Evolutionary conservation across 2,797 vertebrate species (phyloP).

Genomic region (Gephyroberyx darwinii): DNA sequence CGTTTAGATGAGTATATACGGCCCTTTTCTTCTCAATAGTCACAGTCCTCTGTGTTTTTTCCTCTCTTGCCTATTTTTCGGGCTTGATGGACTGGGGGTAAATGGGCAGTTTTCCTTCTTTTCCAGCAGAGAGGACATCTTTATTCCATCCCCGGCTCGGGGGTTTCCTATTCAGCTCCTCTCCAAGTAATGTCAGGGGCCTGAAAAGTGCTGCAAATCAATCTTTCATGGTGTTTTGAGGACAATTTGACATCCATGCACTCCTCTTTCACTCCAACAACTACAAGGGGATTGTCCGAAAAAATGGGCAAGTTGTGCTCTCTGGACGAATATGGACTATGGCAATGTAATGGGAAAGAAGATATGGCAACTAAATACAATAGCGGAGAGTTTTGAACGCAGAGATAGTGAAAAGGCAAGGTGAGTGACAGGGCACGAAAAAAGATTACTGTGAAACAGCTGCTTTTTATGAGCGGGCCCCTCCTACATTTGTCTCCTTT

Average conservation of each 20-base stretch:
- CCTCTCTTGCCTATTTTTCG: slow-evolving; percentile 84
- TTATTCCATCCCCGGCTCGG: slow-evolving; percentile 90
- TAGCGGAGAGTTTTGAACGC: slow-evolving; percentile 70
- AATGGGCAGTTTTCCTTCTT: slow-evolving; percentile 86
- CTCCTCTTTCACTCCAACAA: slow-evolving; percentile 83
- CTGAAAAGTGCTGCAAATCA: slow-evolving; percentile 95
- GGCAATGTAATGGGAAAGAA: slow-evolving; percentile 79
- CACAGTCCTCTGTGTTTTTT: slow-evolving; percentile 83
- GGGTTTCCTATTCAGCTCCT: slow-evolving; percentile 87
- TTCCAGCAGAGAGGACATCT: slow-evolving; percentile 91
- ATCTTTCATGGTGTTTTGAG: slow-evolving; percentile 93
- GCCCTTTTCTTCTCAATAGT: slow-evolving; percentile 83
- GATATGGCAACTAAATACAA: slow-evolving; percentile 80
- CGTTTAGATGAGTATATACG: slow-evolving; percentile 89
- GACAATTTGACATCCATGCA: slow-evolving; percentile 90
- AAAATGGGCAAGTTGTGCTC: slow-evolving; percentile 76
- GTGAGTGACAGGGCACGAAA: slow-evolving; percentile 91
- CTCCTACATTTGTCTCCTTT: slow-evolving; percentile 75
- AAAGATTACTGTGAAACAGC: slow-evolving; percentile 91
- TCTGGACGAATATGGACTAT: slow-evolving; percentile 75
- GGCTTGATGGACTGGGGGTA: slow-evolving; percentile 92
- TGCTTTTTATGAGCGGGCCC: slow-evolving; percentile 85
- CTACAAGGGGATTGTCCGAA: slow-evolving; percentile 87
- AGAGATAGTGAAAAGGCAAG: slow-evolving; percentile 85
- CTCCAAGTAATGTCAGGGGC: slow-evolving; percentile 87